Evolutionary conservation across 92 coral and sea anemone species (phyloP).

Genomic region (Hydrozoanthus gracilis): DNA sequence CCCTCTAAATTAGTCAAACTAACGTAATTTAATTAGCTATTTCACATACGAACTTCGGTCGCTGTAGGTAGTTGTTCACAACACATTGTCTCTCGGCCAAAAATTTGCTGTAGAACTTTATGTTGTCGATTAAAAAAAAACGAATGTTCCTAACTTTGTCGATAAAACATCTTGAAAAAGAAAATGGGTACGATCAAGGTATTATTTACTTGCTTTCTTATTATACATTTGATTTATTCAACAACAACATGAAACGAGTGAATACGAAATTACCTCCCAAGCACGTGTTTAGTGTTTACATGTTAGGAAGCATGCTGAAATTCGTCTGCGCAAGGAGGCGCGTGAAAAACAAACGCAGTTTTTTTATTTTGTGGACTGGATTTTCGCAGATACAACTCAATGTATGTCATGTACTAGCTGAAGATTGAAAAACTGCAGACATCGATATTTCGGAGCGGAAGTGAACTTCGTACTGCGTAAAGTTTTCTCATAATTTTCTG

Average conservation of each 20-base stretch:
- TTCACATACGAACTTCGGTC: too few species aligned
- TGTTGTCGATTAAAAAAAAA: too few species aligned
- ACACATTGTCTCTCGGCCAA: too few species aligned
- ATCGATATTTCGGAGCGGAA: background rate
- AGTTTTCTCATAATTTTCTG: background rate
- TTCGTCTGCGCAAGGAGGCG: slow-evolving; percentile 19
- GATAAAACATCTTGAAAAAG: background rate
- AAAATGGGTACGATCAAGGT: background rate
- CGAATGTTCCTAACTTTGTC: too few species aligned
- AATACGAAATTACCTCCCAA: slow-evolving; percentile 27
- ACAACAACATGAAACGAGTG: slow-evolving; percentile 2
- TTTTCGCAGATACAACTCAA: background rate
- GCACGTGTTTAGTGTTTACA: slow-evolving; percentile 41
- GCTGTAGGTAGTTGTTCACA: too few species aligned
- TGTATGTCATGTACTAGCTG: background rate
- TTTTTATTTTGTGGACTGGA: background rate
- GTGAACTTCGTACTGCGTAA: too few species aligned
- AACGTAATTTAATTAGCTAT: too few species aligned
- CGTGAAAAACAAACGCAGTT: slow-evolving; percentile 8
- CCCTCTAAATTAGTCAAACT: too few species aligned
- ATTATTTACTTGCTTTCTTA: background rate
- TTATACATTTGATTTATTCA: slow-evolving; percentile 11
- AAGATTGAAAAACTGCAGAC: background rate
- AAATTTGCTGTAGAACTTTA: too few species aligned
- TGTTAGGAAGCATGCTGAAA: slow-evolving; percentile 5